phyloP scores from a whole-genome alignment of 2,797 vertebrate species.

The Acanthopagrus latus region DNA sequence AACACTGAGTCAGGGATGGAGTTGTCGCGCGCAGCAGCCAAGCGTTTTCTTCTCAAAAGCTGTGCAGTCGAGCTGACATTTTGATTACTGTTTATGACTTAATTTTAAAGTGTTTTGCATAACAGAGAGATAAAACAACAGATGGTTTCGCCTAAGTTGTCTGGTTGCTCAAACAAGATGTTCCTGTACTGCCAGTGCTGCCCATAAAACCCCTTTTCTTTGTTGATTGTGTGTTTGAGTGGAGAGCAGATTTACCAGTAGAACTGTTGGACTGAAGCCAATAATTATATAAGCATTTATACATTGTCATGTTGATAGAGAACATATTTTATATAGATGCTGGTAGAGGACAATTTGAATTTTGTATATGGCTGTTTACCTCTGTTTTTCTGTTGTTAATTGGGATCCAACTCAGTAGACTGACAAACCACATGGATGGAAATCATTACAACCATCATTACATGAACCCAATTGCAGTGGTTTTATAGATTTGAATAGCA shows the following conservation, averaged over 20 bases:
- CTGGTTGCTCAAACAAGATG: not conserved
- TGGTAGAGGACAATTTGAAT: too few relatives aligned
- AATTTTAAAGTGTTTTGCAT: constrained; percentile 34
- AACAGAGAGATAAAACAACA: constrained; percentile 24
- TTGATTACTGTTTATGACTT: constrained; percentile 46
- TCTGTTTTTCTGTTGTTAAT: not conserved
- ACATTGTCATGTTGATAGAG: not conserved
- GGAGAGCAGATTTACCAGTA: not conserved
- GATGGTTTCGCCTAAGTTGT: not conserved
- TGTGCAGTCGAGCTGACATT: constrained; percentile 20
- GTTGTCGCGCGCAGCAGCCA: constrained; percentile 2
- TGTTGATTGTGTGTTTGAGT: not conserved
- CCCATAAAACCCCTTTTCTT: constrained; percentile 1
- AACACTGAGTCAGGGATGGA: not conserved
- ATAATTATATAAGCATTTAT: not conserved
- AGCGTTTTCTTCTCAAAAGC: not conserved
- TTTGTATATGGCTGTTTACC: not conserved
- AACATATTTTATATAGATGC: not conserved
- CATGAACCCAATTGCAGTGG: too few relatives aligned
- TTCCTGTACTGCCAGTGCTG: not conserved
- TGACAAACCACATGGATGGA: not conserved
- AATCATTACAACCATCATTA: not conserved
- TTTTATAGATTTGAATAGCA: too few relatives aligned
- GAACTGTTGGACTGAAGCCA: not conserved
- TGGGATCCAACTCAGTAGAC: not conserved